phyloP scores from a whole-genome alignment of 2,797 vertebrate species.

The Lindbergichthys nudifrons region DNA sequence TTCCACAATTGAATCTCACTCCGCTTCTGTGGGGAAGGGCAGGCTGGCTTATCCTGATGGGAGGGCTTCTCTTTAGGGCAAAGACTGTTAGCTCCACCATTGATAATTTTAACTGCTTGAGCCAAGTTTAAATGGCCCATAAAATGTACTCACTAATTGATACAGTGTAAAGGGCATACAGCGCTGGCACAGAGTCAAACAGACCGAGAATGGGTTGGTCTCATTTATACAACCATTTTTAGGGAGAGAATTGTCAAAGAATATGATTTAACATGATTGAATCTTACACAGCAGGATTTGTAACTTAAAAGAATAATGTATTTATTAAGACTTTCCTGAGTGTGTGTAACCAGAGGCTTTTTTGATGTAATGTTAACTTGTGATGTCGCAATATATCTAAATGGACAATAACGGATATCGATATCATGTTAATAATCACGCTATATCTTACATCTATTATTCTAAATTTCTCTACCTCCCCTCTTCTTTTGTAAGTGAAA shows the following conservation, averaged over 20 bases:
- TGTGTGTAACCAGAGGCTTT: neutral
- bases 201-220: constrained; percentile 33
- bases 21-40: constrained; percentile 55
- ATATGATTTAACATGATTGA: constrained; percentile 21
- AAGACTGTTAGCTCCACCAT: constrained; percentile 61
- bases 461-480: too few species aligned
- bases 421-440: too few species aligned
- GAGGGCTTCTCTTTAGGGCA: constrained; percentile 51
- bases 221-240: constrained; percentile 44
- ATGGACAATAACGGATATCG: too few species aligned
- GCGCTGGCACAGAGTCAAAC: constrained; percentile 56
- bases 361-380: too few species aligned
- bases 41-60: constrained; percentile 61
- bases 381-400: too few species aligned
- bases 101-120: constrained; percentile 71
- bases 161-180: constrained; percentile 73
- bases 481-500: too few species aligned
- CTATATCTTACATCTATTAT: too few species aligned
- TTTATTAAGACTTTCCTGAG: constrained; percentile 25
- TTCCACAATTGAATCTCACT: constrained; percentile 63
- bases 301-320: constrained; percentile 21
- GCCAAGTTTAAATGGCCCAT: constrained; percentile 80
- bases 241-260: constrained; percentile 12
- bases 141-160: constrained; percentile 81
- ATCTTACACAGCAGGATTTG: constrained; percentile 20